Percentiles rank a stretch among this genome's conserved stretches.
phyloP scores from a whole-genome alignment of 1,140 invertebrate species.

The Drosophila ambigua region DNA sequence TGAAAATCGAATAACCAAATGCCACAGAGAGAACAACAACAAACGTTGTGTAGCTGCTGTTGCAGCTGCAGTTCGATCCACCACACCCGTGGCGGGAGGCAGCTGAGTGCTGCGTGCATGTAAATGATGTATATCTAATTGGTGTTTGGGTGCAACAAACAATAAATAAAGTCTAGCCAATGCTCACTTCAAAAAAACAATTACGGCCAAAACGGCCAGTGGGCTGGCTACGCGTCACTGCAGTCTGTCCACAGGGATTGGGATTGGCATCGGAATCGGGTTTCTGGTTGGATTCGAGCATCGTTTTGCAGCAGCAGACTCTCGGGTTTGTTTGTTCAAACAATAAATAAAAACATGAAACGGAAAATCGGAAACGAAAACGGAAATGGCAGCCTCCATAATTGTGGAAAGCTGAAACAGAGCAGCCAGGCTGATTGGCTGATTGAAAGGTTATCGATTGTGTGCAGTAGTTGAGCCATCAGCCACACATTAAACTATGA shows the following conservation, averaged over 20 bases:
- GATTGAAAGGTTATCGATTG: not conserved
- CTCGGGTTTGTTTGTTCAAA: slow-evolving; percentile 2
- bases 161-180: slow-evolving; percentile 78
- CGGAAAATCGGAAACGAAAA: slow-evolving; percentile 34
- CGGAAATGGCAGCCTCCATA: slow-evolving; percentile 36
- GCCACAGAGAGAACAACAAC: slow-evolving; percentile 14
- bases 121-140: not conserved
- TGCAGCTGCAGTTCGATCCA: slow-evolving; percentile 3
- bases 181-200: slow-evolving; percentile 68
- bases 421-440: not conserved
- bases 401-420: slow-evolving; percentile 27
- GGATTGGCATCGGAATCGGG: not conserved
- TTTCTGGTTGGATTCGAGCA: slow-evolving; percentile 4
- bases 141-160: slow-evolving; percentile 37
- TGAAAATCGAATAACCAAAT: slow-evolving; percentile 50
- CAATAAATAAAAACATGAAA: slow-evolving; percentile 25
- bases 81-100: not conserved
- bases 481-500: not conserved
- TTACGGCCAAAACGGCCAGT: slow-evolving; percentile 54
- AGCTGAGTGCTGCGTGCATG: slow-evolving; percentile 6
- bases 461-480: not conserved
- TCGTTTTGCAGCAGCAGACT: slow-evolving; percentile 22
- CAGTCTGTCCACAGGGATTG: slow-evolving; percentile 18
- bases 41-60: slow-evolving; percentile 39
- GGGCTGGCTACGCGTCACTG: slow-evolving; percentile 36